Percentiles rank a stretch among this genome's conserved stretches.
Conservation (phyloP, 2,797 vertebrate species). For the Oreonectes daqikongensis region DNA sequence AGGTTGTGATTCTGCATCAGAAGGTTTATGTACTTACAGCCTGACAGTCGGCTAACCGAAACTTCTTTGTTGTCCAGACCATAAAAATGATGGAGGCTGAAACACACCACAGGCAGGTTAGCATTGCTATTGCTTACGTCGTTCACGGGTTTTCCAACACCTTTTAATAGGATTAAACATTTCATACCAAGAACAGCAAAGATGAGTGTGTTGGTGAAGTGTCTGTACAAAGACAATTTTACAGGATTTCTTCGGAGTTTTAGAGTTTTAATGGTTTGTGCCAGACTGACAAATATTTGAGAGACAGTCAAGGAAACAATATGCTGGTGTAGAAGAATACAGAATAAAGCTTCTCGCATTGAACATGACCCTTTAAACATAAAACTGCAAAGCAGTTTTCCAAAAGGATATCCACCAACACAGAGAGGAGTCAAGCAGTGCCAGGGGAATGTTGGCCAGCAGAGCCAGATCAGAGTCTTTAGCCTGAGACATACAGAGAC, state of each 20-base stretch:
- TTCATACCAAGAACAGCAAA: constrained; percentile 82
- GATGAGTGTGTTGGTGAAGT: constrained; percentile 88
- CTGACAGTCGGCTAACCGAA: constrained; percentile 81
- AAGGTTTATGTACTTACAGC: constrained; percentile 77
- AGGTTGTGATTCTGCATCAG: neutral
- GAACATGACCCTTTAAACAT: no score
- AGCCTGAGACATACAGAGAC: constrained; percentile 71
- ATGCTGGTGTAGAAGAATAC: neutral
- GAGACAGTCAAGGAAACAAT: constrained; percentile 77
- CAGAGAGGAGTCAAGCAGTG: constrained; percentile 88
- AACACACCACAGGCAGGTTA: neutral
- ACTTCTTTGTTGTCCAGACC: constrained; percentile 85
- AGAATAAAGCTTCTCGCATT: no score
- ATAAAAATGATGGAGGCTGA: constrained; percentile 88
- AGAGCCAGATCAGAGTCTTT: constrained; percentile 88
- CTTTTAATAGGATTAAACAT: neutral
- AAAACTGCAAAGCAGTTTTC: no score
- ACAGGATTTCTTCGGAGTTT: constrained; percentile 87
- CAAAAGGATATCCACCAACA: constrained; percentile 94
- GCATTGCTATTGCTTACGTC: neutral
- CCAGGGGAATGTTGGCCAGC: constrained; percentile 87
- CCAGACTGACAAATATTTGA: constrained; percentile 89
- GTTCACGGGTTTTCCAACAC: neutral
- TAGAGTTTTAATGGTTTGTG: constrained; percentile 89
- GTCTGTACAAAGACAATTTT: constrained; percentile 87